A percentile compares a stretch with the other conserved stretches of the same genome.
phyloP scores from a whole-genome alignment of 2,888 invertebrate genomes.

The Flexamia atlantica region DNA sequence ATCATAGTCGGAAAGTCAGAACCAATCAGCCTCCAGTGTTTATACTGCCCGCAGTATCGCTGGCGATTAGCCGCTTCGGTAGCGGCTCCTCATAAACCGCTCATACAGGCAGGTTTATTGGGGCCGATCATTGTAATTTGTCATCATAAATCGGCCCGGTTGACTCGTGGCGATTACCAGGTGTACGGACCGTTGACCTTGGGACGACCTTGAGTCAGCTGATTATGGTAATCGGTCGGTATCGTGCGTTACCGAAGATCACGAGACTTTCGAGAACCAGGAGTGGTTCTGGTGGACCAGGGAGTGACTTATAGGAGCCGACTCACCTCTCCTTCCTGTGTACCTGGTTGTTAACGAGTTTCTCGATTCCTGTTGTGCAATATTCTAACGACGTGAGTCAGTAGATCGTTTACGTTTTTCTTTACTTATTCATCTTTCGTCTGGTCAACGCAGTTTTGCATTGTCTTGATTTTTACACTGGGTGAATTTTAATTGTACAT shows the following conservation, averaged over 20 bases:
- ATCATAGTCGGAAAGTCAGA: no score
- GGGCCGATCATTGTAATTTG: constrained; percentile 59
- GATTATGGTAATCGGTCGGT: constrained; percentile 29
- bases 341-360: constrained; percentile 1
- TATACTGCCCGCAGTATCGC: constrained; percentile 7
- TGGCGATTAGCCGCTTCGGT: constrained; percentile 27
- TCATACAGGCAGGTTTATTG: constrained; percentile 50
- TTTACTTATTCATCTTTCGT: no score
- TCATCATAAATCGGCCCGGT: constrained; percentile 54
- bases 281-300: not conserved
- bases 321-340: not conserved
- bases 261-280: no score
- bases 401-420: not conserved
- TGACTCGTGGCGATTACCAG: constrained; percentile 50
- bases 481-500: no score
- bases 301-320: not conserved
- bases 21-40: constrained; percentile 7
- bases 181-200: constrained; percentile 55
- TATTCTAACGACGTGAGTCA: not conserved
- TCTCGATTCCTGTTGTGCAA: not conserved
- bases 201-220: constrained; percentile 33
- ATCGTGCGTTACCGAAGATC: constrained; percentile 36
- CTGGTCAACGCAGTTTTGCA: no score
- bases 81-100: constrained; percentile 42
- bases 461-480: no score